Evolutionary conservation across 2,888 invertebrate genomes (phyloP).

Genomic region (Nebria brevicollis): DNA sequence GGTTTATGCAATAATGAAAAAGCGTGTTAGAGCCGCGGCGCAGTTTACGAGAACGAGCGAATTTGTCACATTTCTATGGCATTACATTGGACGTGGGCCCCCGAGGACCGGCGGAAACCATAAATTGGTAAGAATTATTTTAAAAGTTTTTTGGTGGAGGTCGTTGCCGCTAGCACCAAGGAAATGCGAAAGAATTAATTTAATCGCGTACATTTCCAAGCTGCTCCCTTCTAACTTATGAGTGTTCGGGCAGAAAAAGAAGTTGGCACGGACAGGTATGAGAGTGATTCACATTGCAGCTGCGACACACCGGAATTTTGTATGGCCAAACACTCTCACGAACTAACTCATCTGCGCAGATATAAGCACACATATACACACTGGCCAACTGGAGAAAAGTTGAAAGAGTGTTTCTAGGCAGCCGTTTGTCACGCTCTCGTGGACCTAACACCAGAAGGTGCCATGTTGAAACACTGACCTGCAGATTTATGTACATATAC

Average conservation of each 20-base stretch:
- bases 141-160: slow-evolving; percentile 25
- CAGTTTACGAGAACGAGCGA: neutral
- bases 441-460: slow-evolving; percentile 26
- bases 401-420: slow-evolving; percentile 28
- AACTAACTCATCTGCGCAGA: slow-evolving; percentile 10
- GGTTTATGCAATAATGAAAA: slow-evolving; percentile 15
- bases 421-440: slow-evolving; percentile 29
- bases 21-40: neutral
- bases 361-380: neutral
- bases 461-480: slow-evolving; percentile 31
- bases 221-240: slow-evolving; percentile 23
- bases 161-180: slow-evolving; percentile 15
- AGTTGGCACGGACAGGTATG: slow-evolving; percentile 27
- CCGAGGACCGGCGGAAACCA: slow-evolving; percentile 23
- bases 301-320: slow-evolving; percentile 20
- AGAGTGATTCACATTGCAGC: slow-evolving; percentile 19
- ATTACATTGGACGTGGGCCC: neutral
- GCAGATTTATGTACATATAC: slow-evolving; percentile 10
- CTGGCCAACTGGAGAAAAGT: slow-evolving; percentile 22
- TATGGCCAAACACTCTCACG: neutral
- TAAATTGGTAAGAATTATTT: slow-evolving; percentile 44
- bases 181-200: slow-evolving; percentile 43
- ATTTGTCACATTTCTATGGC: slow-evolving; percentile 32
- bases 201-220: slow-evolving; percentile 29
- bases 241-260: slow-evolving; percentile 22